These are phyloP conservation scores for Coracopsis vasa DNA, from an alignment of 2,113 vertebrate species.

Conservation along the genomic window DNA sequence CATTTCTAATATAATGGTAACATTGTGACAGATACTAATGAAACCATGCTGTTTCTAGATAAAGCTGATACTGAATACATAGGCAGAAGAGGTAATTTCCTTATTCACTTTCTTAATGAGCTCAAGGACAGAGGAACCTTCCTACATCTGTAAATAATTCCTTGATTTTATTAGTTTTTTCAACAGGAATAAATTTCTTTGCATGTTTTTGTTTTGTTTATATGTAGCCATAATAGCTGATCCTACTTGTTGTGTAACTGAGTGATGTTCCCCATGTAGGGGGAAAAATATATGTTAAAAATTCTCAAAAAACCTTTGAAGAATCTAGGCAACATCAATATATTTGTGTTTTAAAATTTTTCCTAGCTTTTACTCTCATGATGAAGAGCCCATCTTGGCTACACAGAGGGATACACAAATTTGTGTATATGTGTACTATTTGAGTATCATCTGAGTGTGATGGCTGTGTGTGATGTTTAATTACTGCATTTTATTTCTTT, in stretches of 20 bases:
- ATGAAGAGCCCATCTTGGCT: not conserved
- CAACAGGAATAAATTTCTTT: not conserved
- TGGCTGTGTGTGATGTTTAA: not conserved
- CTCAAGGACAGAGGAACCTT: not conserved
- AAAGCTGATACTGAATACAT: slow-evolving; percentile 30
- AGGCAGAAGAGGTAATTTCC: slow-evolving; percentile 59
- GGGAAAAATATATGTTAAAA: not conserved
- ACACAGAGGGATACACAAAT: not conserved
- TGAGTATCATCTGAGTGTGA: not conserved
- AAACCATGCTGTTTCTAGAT: slow-evolving; percentile 54
- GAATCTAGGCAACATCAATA: not conserved
- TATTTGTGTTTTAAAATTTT: not conserved
- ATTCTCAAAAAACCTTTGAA: not conserved
- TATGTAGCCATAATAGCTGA: not conserved
- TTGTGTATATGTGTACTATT: not conserved
- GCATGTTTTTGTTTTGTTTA: not conserved
- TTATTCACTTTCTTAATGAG: slow-evolving; percentile 59
- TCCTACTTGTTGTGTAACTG: not conserved
- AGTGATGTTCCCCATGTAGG: not conserved
- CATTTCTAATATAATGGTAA: slow-evolving; percentile 30
- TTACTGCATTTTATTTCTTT: not conserved
- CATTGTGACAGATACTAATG: slow-evolving; percentile 50
- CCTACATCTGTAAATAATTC: not conserved
- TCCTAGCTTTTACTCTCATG: not conserved
- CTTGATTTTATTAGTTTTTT: slow-evolving; percentile 10